phyloP scores from a whole-genome alignment of 2,113 vertebrate genomes.

The Lophura nycthemera region DNA sequence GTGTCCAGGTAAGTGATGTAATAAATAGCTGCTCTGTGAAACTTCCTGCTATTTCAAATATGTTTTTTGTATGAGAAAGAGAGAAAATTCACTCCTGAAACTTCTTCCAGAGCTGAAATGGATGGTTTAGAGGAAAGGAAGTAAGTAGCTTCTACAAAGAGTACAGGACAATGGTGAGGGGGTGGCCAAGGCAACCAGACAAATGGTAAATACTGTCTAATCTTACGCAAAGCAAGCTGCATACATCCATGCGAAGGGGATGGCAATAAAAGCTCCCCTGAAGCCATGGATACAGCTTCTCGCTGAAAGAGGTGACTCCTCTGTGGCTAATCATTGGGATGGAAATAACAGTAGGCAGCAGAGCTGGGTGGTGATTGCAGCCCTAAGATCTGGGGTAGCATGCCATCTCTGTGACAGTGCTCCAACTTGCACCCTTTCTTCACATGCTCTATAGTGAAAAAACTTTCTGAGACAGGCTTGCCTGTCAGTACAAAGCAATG shows the following conservation, averaged over 20 bases:
- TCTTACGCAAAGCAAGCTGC: not conserved
- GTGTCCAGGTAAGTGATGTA: conserved; percentile 74
- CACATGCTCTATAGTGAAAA: not conserved
- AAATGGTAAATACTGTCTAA: not conserved
- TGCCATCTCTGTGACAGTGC: not conserved
- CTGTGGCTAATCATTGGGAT: not conserved
- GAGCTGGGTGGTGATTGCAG: not conserved
- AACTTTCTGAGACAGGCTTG: not conserved
- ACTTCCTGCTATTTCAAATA: not conserved
- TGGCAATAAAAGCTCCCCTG: not conserved
- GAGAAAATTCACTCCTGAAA: not conserved
- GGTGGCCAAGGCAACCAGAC: not conserved
- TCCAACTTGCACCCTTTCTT: not conserved
- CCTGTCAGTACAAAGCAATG: not conserved
- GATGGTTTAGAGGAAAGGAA: not conserved
- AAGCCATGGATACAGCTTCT: not conserved
- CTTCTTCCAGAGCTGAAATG: not conserved
- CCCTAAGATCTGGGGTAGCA: not conserved
- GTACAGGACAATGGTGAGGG: not conserved
- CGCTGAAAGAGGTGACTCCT: not conserved
- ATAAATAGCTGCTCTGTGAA: not conserved
- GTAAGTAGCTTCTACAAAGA: not conserved
- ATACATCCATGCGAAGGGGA: not conserved
- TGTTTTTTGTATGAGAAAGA: not conserved
- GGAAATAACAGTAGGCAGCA: not conserved